Base-by-base conservation (phyloP, 2,797 vertebrate genomes). In the Eulemur mongoz region DNA sequence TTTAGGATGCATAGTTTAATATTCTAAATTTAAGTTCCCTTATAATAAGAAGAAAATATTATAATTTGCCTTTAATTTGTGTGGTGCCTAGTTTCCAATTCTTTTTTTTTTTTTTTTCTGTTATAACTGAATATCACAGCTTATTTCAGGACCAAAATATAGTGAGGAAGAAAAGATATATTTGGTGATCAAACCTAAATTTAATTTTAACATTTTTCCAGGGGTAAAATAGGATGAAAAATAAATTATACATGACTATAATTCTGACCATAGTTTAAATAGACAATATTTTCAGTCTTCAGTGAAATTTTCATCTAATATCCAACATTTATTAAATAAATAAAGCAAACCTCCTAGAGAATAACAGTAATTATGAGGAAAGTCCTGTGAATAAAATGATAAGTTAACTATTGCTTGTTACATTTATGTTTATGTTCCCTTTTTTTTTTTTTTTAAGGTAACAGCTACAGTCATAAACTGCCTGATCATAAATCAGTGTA, bases 161-260 rank as follows among this genome's bases (percentile, higher is more conserved):
- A 79, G 25, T 59, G 14, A 86, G 11, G 32, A 94, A 91, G 23
- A 87, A 89, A 92, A 87, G 32, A 72, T n/a, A 38, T 22, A 86
- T 93, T 75, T 91, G 27, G 9, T 93, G n/a, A 83, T 89, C 48
- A 91, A 94, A 84, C 8, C 13, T 88, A 52, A 96, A 85, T 87
- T 95, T 76, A 57, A 73, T 75, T 86, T 75, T 54, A 90, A 75
- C 2, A 85, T 81, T 95, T 96, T 90, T 27, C 27, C 11, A 9
- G 22, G 23, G 7, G 15, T 67, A 94, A 97, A 96, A 82, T 89
- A 89, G 94, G 30, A 69, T 82, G 18, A 76, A 97, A 97, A 93
- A 95, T 80, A 93, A 92, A 25, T 75, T 83, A 81, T 78, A 22
- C 0, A 22, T 81, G 6, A 65, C 50, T 70, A 1, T 91, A 94